phyloP scores from a whole-genome alignment of 2,797 vertebrate genomes.

The Eremophila alpestris region DNA sequence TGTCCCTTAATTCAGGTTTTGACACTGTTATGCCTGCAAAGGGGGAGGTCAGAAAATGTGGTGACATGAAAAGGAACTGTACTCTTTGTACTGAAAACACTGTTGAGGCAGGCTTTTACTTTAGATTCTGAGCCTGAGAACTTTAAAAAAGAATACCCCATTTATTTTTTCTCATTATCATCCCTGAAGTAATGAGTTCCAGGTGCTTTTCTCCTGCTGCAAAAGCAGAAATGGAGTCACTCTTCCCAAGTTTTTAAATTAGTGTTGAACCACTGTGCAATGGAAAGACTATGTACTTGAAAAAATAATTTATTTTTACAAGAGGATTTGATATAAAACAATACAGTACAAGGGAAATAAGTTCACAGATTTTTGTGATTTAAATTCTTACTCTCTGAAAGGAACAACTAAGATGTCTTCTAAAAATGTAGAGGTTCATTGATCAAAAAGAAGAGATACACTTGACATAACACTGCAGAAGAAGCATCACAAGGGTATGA shows the following conservation, averaged over 20 bases:
- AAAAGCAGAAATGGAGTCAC: not conserved
- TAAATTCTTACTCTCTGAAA: not conserved
- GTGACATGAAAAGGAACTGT: not conserved
- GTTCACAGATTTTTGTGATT: not conserved
- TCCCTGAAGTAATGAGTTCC: not conserved
- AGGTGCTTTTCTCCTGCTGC: not conserved
- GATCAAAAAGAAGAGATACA: not conserved
- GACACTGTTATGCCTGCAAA: not conserved
- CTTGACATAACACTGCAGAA: not conserved
- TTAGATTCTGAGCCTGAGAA: not conserved
- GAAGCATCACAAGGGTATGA: not conserved
- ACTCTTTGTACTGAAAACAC: not conserved
- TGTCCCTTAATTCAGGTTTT: not conserved
- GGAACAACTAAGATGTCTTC: not conserved
- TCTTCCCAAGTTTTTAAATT: not conserved
- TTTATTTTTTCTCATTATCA: not conserved
- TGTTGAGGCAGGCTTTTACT: not conserved
- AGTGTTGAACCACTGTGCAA: not conserved
- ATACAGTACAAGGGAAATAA: not conserved
- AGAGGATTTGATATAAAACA: not conserved
- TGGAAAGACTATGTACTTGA: not conserved
- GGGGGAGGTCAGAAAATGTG: not conserved
- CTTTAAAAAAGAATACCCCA: not conserved
- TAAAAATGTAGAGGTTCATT: not conserved
- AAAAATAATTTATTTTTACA: conserved; percentile 40